Conservation (phyloP, 2,888 invertebrate species). For the Heliconius ethilla region DNA sequence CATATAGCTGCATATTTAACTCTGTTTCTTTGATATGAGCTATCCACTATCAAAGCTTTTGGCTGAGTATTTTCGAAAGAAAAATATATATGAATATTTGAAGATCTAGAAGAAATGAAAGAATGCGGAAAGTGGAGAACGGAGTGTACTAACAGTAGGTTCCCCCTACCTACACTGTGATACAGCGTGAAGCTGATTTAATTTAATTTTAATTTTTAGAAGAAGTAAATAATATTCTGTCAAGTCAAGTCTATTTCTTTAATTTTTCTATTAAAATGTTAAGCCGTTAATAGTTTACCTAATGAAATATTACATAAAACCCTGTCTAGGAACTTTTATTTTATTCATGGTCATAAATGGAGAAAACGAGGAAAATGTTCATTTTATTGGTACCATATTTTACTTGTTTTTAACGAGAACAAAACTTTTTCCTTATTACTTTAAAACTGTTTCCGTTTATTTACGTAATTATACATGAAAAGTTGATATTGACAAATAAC, state of each 20-base stretch:
- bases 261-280: not conserved
- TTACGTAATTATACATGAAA: not conserved
- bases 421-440: no score
- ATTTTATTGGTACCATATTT: not conserved
- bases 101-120: no score
- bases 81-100: not conserved
- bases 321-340: conserved; percentile 28
- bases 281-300: not conserved
- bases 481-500: no score
- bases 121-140: no score
- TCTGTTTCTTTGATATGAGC: not conserved
- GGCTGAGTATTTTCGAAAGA: not conserved
- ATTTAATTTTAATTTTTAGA: no score
- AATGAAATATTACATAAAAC: conserved; percentile 28
- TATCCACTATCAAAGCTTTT: not conserved
- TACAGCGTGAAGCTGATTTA: no score
- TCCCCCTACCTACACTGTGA: no score
- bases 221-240: no score
- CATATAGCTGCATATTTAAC: not conserved
- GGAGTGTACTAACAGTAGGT: no score
- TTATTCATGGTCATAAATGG: conserved; percentile 12
- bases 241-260: not conserved
- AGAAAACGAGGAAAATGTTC: not conserved
- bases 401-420: not conserved
- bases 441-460: not conserved